Base-by-base conservation (phyloP, 1,140 invertebrate genomes). In the Heliconius nattereri region DNA sequence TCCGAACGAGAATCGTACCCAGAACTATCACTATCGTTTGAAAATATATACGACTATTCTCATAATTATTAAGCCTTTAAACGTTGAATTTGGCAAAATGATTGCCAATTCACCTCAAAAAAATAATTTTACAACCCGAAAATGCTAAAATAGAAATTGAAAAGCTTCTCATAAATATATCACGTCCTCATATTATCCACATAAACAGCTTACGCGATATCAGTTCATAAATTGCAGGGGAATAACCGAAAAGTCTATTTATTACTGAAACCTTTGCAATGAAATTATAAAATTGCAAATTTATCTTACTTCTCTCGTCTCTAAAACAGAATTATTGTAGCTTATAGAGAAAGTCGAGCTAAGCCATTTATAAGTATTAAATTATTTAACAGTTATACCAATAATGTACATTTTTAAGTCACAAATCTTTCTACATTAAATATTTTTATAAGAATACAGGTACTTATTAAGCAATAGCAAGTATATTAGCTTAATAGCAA, bases 141-240 rank as follows among this genome's bases (percentile, higher is more conserved):
- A 66, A 29, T 66, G 5, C 26, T 66, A 23, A 66, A 29, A 66
- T 29, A 66, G 26, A 29, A 66, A 16, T 29, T 29, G 3, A 66
- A 66, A 66, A 66, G 60, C 13, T 66, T 29, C 9, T 23, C 26
- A 29, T 66, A 66, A 66, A 66, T 66, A 66, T 29, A 11, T 66
- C 60, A 66, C 23, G 23, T 66, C 13, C 60, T 66, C 60, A 60
- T 6, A 66, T 66, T 66, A 66, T 26, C 60, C 60, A 66, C 60
- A 66, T 66, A 66, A 66, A 66, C 60, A 66, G 60, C 60, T 66
- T 66, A 66, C 60, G 60, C 60, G 26, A 26, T 26, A 66, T 66
- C 60, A 29, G 60, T 66, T 29, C 26, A 66, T 66, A 66, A 66
- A 66, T 66, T 66, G 23, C 26, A 66, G 23, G 23, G 26, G 9